Conservation (phyloP, 2,113 vertebrate species). For the Steatornis caripensis region DNA sequence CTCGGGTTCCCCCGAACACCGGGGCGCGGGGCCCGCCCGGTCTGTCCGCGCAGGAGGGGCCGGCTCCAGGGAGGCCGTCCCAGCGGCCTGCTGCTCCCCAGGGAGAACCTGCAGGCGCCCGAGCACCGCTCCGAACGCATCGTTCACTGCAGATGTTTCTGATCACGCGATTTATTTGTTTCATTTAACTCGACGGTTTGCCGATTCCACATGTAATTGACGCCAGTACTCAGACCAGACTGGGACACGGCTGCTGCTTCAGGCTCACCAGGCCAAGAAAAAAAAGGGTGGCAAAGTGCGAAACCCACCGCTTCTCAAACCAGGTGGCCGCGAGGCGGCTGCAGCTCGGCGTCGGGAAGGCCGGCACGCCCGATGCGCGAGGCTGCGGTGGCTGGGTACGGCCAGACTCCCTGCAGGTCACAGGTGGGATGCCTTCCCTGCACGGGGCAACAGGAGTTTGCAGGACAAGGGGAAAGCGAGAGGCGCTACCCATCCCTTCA, state of each 20-base stretch:
- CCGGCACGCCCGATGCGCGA: fast-evolving
- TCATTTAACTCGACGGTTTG: neutral
- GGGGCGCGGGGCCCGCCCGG: too few relatives aligned
- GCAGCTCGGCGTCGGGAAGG: fast-evolving
- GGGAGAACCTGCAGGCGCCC: neutral
- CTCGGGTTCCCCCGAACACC: neutral
- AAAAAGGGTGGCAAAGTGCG: too few relatives aligned
- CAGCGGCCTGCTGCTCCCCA: neutral
- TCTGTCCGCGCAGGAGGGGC: too few relatives aligned
- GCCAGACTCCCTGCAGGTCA: neutral
- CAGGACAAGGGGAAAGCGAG: neutral
- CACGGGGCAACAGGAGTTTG: fast-evolving
- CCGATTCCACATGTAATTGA: fast-evolving
- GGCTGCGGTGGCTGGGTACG: neutral
- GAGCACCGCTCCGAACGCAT: fast-evolving
- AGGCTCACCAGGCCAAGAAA: neutral
- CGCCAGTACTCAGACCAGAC: fast-evolving
- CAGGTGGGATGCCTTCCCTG: neutral
- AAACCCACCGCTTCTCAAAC: neutral
- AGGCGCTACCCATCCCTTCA: neutral
- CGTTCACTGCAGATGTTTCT: fast-evolving
- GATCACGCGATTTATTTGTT: fast-evolving
- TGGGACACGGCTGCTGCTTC: fast-evolving
- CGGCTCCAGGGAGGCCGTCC: neutral
- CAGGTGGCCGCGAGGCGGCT: neutral